Percentiles rank a stretch among this genome's conserved stretches.
phyloP scores from a whole-genome alignment of 2,113 vertebrate species.

The Xiphias gladius region DNA sequence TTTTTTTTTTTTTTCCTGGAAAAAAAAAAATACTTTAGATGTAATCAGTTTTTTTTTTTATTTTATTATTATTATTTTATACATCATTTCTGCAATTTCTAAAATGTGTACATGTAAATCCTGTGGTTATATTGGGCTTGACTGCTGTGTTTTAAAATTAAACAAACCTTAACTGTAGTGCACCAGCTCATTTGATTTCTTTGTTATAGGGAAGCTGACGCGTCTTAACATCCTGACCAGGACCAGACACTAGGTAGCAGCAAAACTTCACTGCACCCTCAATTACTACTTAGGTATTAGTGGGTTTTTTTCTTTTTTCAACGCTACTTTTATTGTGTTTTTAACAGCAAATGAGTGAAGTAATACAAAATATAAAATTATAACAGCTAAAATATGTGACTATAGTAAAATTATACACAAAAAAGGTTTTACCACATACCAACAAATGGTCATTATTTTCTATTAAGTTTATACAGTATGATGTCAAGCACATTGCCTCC shows the following conservation, averaged over 20 bases:
- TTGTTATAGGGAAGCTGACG: neutral
- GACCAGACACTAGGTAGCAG: conserved; percentile 68
- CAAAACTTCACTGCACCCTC: conserved; percentile 24
- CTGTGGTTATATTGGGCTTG: conserved; percentile 95
- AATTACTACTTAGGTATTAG: neutral
- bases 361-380: neutral
- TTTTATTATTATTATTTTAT: conserved; percentile 47
- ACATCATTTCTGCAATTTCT: conserved; percentile 86
- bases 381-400: neutral
- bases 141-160: conserved; percentile 95
- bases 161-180: conserved; percentile 80
- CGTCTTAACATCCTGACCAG: neutral
- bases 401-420: neutral
- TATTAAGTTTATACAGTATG: neutral
- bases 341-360: neutral
- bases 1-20: conserved; percentile 48
- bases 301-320: neutral
- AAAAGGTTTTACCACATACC: no score
- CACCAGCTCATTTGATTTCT: neutral
- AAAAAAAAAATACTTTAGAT: conserved; percentile 72
- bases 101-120: conserved; percentile 91
- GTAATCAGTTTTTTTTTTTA: conserved; percentile 52
- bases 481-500: neutral
- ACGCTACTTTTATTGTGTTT: no score
- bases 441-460: no score